A percentile compares a stretch with the other conserved stretches of the same genome.
Evolutionary conservation across 2,113 vertebrate genomes (phyloP).

Genomic region (Phainopepla nitens): DNA sequence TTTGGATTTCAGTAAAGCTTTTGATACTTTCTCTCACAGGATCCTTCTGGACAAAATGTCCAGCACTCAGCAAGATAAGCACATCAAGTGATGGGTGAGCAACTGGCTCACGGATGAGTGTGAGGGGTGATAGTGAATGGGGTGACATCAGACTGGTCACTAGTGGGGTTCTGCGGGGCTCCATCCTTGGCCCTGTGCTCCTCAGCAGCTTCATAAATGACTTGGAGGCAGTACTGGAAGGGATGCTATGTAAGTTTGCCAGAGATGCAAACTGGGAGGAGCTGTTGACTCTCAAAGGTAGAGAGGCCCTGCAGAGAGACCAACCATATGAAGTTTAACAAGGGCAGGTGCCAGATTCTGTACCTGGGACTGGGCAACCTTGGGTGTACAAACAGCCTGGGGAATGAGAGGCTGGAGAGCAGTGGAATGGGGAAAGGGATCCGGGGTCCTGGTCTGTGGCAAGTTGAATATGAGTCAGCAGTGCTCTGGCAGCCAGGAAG

Average conservation of each 20-base stretch:
- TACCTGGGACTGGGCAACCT: neutral
- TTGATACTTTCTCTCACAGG: neutral
- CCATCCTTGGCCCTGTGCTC: neutral
- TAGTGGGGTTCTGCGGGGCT: neutral
- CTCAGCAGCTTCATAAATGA: neutral
- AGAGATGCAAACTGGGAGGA: neutral
- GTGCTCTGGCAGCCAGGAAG: neutral
- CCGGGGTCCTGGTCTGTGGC: rapidly evolving
- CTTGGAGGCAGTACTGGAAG: neutral
- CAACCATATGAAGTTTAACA: neutral
- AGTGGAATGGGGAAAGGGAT: neutral
- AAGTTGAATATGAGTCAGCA: neutral
- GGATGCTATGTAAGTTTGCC: neutral
- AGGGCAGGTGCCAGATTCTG: neutral
- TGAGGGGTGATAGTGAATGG: neutral
- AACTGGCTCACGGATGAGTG: rapidly evolving
- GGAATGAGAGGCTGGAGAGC: neutral
- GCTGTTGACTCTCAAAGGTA: neutral
- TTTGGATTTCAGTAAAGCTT: neutral
- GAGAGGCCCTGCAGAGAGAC: neutral
- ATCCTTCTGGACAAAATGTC: neutral
- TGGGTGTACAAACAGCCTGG: neutral
- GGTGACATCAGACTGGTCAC: neutral
- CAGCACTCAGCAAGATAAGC: neutral
- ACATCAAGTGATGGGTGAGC: neutral